Percentiles rank a stretch among this genome's conserved stretches.
Evolutionary conservation across 2,113 vertebrate species (phyloP).

Genomic region (Panthera leo): DNA sequence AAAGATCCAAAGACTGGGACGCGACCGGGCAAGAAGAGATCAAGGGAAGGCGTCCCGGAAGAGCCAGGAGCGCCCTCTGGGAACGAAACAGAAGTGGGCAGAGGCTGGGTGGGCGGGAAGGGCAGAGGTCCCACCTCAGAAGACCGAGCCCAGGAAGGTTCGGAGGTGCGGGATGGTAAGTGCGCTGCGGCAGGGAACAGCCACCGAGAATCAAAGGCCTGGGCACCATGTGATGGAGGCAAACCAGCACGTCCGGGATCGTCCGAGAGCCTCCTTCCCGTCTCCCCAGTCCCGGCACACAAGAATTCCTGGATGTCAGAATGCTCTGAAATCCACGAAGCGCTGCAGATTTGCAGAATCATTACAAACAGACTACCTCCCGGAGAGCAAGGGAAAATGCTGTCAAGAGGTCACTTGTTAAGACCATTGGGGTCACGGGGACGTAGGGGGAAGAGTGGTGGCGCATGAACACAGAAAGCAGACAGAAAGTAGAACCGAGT

Average conservation of each 20-base stretch:
- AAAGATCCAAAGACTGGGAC: not conserved
- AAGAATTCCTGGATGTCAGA: constrained; percentile 2
- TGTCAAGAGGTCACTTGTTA: not conserved
- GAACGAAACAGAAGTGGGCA: not conserved
- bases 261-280: not conserved
- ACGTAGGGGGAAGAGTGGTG: not conserved
- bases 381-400: not conserved
- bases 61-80: not conserved
- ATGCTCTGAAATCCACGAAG: not conserved
- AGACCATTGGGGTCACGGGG: not conserved
- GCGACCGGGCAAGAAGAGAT: not conserved
- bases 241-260: not conserved
- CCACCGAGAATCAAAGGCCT: not conserved
- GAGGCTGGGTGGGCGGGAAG: not conserved
- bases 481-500: not conserved
- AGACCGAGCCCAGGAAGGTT: not conserved
- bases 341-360: not conserved
- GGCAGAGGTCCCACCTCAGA: not conserved
- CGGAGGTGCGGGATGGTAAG: not conserved
- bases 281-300: not conserved
- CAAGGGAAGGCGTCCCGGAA: not conserved
- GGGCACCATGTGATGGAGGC: not conserved
- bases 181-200: too few relatives aligned
- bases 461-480: not conserved
- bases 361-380: not conserved